Base-by-base conservation (phyloP, 2,888 invertebrate genomes). In the Lampropteryx suffumata region DNA sequence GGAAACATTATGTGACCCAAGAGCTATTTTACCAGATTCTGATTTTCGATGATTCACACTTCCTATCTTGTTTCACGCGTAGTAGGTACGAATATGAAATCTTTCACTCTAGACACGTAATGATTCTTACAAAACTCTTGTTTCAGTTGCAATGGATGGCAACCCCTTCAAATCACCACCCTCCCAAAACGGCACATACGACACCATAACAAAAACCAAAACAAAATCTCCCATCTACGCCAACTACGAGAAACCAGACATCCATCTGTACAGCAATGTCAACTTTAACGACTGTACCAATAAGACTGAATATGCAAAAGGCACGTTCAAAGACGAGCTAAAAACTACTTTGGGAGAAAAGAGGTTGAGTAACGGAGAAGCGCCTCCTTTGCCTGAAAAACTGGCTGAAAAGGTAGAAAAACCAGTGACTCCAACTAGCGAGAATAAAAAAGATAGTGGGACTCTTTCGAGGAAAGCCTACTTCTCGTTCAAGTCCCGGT, bases 401-500 rank as follows among this genome's bases (percentile, higher is more conserved):
- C 69, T 68, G 0, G 68, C 66, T 8, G 59, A 59, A 6, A 55
- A 55, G 43, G 8, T 47, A 1, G 86, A 88, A 34, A 85, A 85
- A 29, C 84, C 84, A 1, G 75, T 77, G 3, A 84, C 85, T 0
- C 88, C 88, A 0, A 79, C 82, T 0, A 77, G 70, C 53, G 84
- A 84, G 7, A 69, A 61, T n/a, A 89, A 87, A 59, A 86, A 86
- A 50, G 85, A 84, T 28, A 82, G 78, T 45, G 85, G 83, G 0
- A 86, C 90, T 0, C 55, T 90, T 29, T 90, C 90, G 0, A 75
- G 89, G 57, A 84, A 87, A 50, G 80, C 90, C 24, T 91, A 91
- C 61, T 91, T 92, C 61, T 91, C 92, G 0, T 91, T 94, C 64
- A 93, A 93, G 63, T 92, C 93, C 0, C 91, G 93, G 55, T 92